Percentiles rank a stretch among this genome's conserved stretches.
phyloP scores from a whole-genome alignment of 2,113 vertebrate species.

The Melanotaenia duboulayi region DNA sequence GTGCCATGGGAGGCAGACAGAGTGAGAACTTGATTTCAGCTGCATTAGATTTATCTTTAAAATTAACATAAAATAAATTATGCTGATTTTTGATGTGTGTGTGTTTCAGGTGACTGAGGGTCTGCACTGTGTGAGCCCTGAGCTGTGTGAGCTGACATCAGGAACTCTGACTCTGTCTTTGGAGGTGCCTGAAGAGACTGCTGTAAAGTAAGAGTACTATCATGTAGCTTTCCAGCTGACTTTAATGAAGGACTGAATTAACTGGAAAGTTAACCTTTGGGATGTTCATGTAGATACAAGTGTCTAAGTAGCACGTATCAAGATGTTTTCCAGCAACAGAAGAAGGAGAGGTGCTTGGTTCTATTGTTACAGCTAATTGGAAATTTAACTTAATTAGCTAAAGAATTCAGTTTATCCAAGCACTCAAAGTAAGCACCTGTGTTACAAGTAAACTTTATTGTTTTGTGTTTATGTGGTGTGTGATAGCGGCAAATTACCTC shows the following conservation, averaged over 20 bases:
- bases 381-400: too few species aligned
- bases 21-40: constrained; percentile 79
- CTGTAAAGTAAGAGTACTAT: constrained; percentile 90
- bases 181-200: constrained; percentile 93
- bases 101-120: constrained; percentile 86
- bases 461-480: too few species aligned
- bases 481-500: too few species aligned
- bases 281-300: too few species aligned
- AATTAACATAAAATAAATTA: neutral
- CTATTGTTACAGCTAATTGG: too few species aligned
- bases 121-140: constrained; percentile 89
- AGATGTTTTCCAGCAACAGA: too few species aligned
- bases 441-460: too few species aligned
- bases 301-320: too few species aligned
- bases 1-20: constrained; percentile 93
- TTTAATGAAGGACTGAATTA: constrained; percentile 1
- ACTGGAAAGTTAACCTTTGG: neutral
- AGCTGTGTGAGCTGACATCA: constrained; percentile 88
- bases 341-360: too few species aligned
- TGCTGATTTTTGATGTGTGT: constrained; percentile 34
- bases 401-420: too few species aligned
- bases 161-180: constrained; percentile 89
- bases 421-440: too few species aligned
- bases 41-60: constrained; percentile 4
- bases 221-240: constrained; percentile 1